Evolutionary conservation across 2,888 invertebrate species (phyloP).

Genomic region (Cabera pusaria): DNA sequence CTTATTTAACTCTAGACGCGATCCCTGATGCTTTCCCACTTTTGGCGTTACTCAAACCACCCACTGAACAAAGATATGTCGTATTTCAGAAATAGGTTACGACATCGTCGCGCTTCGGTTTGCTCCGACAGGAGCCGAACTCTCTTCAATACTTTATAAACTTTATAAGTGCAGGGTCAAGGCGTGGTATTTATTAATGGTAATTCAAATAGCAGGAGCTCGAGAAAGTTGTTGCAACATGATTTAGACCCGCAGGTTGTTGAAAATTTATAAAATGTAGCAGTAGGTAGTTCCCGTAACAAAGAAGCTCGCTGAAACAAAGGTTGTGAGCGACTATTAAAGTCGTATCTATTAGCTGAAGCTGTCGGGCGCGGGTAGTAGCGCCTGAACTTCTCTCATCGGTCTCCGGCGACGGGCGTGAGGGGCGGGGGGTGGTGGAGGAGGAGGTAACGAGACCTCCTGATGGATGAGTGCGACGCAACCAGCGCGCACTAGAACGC

Average conservation of each 20-base stretch:
- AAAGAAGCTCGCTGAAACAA: slow-evolving; percentile 15
- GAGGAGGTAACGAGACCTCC: slow-evolving; percentile 26
- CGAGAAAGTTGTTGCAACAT: slow-evolving; percentile 9
- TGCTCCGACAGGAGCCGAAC: too few relatives aligned
- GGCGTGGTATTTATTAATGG: too few relatives aligned
- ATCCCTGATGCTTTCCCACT: too few relatives aligned
- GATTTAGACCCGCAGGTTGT: slow-evolving; percentile 16
- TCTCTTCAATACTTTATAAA: too few relatives aligned
- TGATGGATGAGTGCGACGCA: slow-evolving; percentile 40
- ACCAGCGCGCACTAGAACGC: slow-evolving; percentile 43
- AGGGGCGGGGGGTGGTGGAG: slow-evolving; percentile 12
- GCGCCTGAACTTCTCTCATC: slow-evolving; percentile 26
- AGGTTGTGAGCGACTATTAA: slow-evolving; percentile 33
- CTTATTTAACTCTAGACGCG: too few relatives aligned
- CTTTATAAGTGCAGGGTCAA: too few relatives aligned
- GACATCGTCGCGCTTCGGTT: too few relatives aligned
- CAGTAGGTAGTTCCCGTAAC: slow-evolving; percentile 9
- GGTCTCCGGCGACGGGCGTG: slow-evolving; percentile 19
- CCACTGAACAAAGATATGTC: too few relatives aligned
- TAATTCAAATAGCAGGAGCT: neutral
- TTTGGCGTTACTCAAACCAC: too few relatives aligned
- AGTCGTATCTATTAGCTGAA: slow-evolving; percentile 35
- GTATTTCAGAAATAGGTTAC: too few relatives aligned
- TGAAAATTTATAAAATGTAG: slow-evolving; percentile 12
- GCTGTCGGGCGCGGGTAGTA: slow-evolving; percentile 17